phyloP scores from a whole-genome alignment of 2,888 invertebrate genomes.

The Scelioninae gen. 1 region DNA sequence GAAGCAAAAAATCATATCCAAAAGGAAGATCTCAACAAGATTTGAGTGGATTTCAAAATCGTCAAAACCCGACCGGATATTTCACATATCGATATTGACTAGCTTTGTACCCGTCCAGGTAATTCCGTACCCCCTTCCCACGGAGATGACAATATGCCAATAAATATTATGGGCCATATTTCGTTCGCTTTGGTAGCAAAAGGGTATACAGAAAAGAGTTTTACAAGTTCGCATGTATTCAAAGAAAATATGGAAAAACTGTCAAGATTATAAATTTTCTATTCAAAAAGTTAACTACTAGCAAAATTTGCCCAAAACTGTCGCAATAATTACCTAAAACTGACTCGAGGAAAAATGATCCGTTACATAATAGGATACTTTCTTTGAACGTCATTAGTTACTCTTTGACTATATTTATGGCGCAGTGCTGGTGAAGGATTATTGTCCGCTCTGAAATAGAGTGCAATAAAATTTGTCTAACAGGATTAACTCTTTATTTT shows the following conservation, averaged over 20 bases:
- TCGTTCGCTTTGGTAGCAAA: slow-evolving; percentile 6
- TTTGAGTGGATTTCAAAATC: slow-evolving; percentile 11
- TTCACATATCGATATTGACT: slow-evolving; percentile 41
- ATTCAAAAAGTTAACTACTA: slow-evolving; percentile 29
- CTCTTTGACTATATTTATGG: slow-evolving; percentile 31
- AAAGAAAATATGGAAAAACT: not conserved
- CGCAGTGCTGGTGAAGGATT: slow-evolving; percentile 1
- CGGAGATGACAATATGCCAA: slow-evolving; percentile 57
- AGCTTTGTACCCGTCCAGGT: slow-evolving; percentile 22
- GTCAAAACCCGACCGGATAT: slow-evolving; percentile 45
- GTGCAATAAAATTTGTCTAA: slow-evolving; percentile 35
- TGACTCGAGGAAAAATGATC: slow-evolving; percentile 22
- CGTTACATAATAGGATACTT: slow-evolving; percentile 38
- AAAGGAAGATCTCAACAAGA: not conserved
- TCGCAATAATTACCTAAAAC: slow-evolving; percentile 39
- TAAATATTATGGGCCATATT: slow-evolving; percentile 47
- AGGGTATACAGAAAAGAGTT: slow-evolving; percentile 32
- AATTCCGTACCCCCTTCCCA: slow-evolving; percentile 63
- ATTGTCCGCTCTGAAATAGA: slow-evolving; percentile 2
- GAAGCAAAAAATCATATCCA: slow-evolving; percentile 1
- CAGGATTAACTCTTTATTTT: slow-evolving; percentile 50
- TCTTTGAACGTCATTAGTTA: not conserved
- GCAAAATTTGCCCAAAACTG: slow-evolving; percentile 32
- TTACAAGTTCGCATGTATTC: not conserved
- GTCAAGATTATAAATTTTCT: slow-evolving; percentile 22